These are phyloP conservation scores for Dilophus febrilis DNA, from an alignment of 2,888 invertebrate genomes.

Conservation along the genomic window DNA sequence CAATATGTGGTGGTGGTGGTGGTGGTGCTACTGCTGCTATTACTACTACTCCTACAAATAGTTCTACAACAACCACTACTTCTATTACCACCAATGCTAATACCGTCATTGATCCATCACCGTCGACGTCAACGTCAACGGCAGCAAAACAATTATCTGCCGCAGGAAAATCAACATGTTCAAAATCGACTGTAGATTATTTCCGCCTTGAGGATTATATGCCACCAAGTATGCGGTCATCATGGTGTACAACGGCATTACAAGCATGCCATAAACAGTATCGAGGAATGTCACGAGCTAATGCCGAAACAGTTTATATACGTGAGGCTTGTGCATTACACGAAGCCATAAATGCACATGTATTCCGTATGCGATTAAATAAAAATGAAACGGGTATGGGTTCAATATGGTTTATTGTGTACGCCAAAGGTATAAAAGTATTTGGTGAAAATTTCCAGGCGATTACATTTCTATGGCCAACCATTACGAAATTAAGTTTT, in stretches of 20 bases:
- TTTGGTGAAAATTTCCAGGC: conserved; percentile 50
- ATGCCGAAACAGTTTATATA: conserved; percentile 78
- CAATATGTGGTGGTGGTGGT: conserved; percentile 84
- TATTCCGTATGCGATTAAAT: conserved; percentile 60
- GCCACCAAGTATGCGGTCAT: conserved; percentile 44
- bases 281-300: conserved; percentile 54
- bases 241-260: conserved; percentile 34
- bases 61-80: neutral
- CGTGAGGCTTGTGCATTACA: conserved; percentile 69
- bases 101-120: neutral
- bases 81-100: conserved; percentile 3
- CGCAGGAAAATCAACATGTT: neutral
- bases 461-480: conserved; percentile 84
- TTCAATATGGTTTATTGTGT: conserved; percentile 76
- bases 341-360: conserved; percentile 80
- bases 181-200: conserved; percentile 28
- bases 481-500: conserved; percentile 87
- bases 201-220: conserved; percentile 79
- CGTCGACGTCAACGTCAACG: conserved; percentile 20
- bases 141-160: conserved; percentile 26
- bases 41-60: neutral
- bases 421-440: conserved; percentile 81
- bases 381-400: conserved; percentile 60
- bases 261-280: conserved; percentile 71
- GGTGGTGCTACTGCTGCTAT: conserved; percentile 40